A percentile compares a stretch with the other conserved stretches of the same genome.
Evolutionary conservation across 2,888 invertebrate species (phyloP).

Genomic region (Molanna angustata): DNA sequence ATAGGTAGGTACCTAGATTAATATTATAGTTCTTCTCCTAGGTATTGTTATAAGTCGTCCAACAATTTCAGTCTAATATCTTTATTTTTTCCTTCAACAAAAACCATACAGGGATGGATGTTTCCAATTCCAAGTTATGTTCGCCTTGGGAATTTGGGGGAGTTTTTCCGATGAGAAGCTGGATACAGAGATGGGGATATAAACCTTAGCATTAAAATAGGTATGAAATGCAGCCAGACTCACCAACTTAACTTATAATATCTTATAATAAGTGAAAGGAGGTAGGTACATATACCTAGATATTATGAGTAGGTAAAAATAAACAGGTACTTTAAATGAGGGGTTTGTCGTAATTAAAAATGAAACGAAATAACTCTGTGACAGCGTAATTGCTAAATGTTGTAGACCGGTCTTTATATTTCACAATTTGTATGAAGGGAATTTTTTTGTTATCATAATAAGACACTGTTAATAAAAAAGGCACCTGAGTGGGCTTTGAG

Average conservation of each 20-base stretch:
- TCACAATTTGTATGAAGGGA: too few relatives aligned
- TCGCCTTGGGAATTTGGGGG: slow-evolving; percentile 59
- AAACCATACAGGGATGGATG: slow-evolving; percentile 49
- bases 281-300: too few relatives aligned
- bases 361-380: not conserved
- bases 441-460: too few relatives aligned
- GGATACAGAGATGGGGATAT: slow-evolving; percentile 35
- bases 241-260: too few relatives aligned
- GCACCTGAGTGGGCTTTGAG: too few relatives aligned
- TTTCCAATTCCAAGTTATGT: slow-evolving; percentile 61
- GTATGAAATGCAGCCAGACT: too few relatives aligned
- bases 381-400: slow-evolving; percentile 9
- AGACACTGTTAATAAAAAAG: too few relatives aligned
- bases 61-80: slow-evolving; percentile 3
- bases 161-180: slow-evolving; percentile 53
- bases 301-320: too few relatives aligned
- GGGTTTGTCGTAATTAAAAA: slow-evolving; percentile 30
- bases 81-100: slow-evolving; percentile 28
- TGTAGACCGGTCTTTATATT: too few relatives aligned
- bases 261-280: too few relatives aligned
- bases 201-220: too few relatives aligned
- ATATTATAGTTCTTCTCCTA: too few relatives aligned
- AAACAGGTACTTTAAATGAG: slow-evolving; percentile 28
- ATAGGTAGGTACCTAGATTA: not conserved
- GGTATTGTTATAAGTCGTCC: not conserved